phyloP scores from a whole-genome alignment of 2,888 invertebrate genomes.

The Molorchus minor region DNA sequence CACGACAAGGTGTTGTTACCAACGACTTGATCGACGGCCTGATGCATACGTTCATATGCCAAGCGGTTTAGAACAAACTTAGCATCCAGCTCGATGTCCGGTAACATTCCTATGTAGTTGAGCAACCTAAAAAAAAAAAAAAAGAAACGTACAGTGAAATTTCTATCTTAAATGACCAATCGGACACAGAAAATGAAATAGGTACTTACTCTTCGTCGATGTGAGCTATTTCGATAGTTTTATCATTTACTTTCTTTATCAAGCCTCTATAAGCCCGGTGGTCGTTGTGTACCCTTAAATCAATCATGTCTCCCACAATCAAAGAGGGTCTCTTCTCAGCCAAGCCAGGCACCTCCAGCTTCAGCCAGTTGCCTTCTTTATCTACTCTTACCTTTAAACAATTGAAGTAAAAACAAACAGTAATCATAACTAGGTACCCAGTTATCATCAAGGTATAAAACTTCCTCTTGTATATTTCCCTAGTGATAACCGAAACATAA shows the following conservation, averaged over 20 bases:
- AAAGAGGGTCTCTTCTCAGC: conserved; percentile 76
- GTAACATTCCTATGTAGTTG: conserved; percentile 38
- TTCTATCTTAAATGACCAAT: conserved; percentile 3
- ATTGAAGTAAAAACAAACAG: too few species aligned
- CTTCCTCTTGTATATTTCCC: too few species aligned
- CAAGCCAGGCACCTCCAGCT: conserved; percentile 71
- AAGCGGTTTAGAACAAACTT: conserved; percentile 63
- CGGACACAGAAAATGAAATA: background rate
- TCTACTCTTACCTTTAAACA: too few species aligned
- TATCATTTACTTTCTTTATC: conserved; percentile 61
- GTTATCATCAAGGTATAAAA: too few species aligned
- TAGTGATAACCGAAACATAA: too few species aligned
- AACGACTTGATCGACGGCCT: conserved; percentile 57
- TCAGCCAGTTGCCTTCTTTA: conserved; percentile 47
- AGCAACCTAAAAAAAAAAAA: conserved; percentile 39
- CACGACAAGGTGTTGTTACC: conserved; percentile 35
- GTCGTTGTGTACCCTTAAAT: conserved; percentile 56
- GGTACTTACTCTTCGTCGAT: conserved; percentile 57
- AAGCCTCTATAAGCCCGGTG: conserved; percentile 60
- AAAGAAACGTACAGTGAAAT: conserved; percentile 4
- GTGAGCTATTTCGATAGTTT: conserved; percentile 57
- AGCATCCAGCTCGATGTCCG: conserved; percentile 59
- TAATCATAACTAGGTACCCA: too few species aligned
- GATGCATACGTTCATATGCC: conserved; percentile 64
- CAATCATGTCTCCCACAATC: conserved; percentile 68